phyloP scores from a whole-genome alignment of 2,888 invertebrate species.

The Conistra vaccinii region DNA sequence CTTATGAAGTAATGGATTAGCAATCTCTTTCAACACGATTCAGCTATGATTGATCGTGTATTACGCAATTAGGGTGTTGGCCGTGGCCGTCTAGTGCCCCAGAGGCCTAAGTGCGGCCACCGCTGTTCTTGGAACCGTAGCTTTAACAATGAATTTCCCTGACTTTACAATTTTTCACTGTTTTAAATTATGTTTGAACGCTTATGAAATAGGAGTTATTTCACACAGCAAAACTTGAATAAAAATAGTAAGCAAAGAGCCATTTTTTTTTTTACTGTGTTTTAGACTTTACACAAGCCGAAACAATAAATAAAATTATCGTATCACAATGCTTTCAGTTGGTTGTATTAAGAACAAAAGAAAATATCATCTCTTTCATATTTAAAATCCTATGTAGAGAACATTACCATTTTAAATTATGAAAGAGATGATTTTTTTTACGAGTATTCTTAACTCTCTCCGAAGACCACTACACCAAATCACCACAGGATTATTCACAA shows the following conservation, averaged over 20 bases:
- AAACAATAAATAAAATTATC: conserved; percentile 2
- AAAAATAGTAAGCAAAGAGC: too few species aligned
- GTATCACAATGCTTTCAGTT: background rate
- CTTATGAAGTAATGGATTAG: too few species aligned
- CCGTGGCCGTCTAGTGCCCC: too few species aligned
- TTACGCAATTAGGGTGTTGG: too few species aligned
- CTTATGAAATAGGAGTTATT: background rate
- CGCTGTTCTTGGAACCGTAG: too few species aligned
- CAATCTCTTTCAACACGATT: too few species aligned
- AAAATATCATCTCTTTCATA: background rate
- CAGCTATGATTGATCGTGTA: too few species aligned
- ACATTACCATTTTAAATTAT: background rate
- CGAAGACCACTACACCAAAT: background rate
- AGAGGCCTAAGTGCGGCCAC: too few species aligned
- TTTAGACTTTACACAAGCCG: background rate
- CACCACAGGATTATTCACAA: background rate
- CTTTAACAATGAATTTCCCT: too few species aligned
- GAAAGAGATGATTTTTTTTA: background rate
- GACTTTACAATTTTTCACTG: too few species aligned
- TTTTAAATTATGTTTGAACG: background rate
- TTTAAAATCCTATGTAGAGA: background rate
- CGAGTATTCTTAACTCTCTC: background rate
- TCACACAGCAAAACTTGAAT: background rate
- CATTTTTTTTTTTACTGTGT: too few species aligned
- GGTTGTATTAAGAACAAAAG: background rate